Evolutionary conservation across 2,113 vertebrate species (phyloP), one percentile per base, ranked within the genome.

Genomic region (Urocitellus parryii): DNA sequence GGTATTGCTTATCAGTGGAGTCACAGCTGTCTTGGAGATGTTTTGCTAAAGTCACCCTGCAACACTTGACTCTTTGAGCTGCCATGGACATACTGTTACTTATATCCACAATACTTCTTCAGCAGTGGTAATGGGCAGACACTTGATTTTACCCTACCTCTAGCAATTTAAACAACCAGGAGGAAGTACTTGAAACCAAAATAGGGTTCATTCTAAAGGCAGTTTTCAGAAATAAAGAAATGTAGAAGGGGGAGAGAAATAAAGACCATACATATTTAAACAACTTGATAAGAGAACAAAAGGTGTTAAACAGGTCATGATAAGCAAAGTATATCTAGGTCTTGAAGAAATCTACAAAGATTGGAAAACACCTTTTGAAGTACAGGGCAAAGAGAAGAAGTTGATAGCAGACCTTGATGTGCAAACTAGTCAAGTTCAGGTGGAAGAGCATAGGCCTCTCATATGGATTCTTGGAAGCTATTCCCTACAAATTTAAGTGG

Each of bases 391-490:
- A 92, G 37, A 29, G 24, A 84, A 29, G 90, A 96, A 73, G 80
- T 94, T 61, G 94, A 84, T 82, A 96, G 61, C 88, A 34, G 13
- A 29, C 27, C 4, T 70, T 56, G 58, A 39, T 79, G 79, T 58
- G 68, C 83, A 95, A 95, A 88, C 70, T 92, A 97, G 72, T 56
- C 73, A 95, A 92, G 90, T n/a, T 82, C 70, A 96, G 8, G 13
- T 45, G 61, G 96, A 95, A 88, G 25, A 78, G 8, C 24, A 88
- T 79, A 45, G 37, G 90, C 73, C 39, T 70, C 95, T 90, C 48
- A 67, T 79, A 79, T 77, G 81, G 58, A 84, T 86, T 94, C 65
- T 76, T 78, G 79, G 79, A 81, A 97, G 17, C 56, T 34, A 78
- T 51, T 92, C 48, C 37, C 56, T 97, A 34, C 81, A 95, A 85